Evolutionary conservation across 2,113 vertebrate species (phyloP), one percentile per base, ranked within the genome.

Genomic region (Cacatua alba): DNA sequence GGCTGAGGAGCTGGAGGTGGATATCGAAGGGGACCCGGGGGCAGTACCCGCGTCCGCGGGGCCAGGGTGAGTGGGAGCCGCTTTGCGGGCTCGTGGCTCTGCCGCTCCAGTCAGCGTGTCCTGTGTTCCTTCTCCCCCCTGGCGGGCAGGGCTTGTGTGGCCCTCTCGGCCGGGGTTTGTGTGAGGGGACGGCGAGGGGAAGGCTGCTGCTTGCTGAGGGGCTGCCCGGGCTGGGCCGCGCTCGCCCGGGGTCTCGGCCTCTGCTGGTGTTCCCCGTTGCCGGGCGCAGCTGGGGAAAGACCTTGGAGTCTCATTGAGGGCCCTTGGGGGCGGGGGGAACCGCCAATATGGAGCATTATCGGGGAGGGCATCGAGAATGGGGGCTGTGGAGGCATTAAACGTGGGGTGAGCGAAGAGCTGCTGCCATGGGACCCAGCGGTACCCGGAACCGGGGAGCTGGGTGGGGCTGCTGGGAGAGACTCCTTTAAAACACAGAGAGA

Each of bases 1-100:
- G 4, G 98, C 98, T 70, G 99, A 99, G 81, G 99, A 99, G 71
- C 75, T 97, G 7, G 99, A 99, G 91, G 98, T 99, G 94, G 99
- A 99, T 46, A 97, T 99, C 26, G 99, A 99, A 76, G 99, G 99
- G 63, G 99, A 99, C n/a, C 92, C 96, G 60, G 97, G 88, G 72
- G 88, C 75, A 7, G 96, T 29, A 17, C 51, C 97, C 53, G 98
- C 97, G 92, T 97, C 96, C 88, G 31, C 23, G 37, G 25, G 8
- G 3, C 14, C 44, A 7, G 97, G 97, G 98, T 98, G 90, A 98
- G 95, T 23, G 89, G 28, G 63, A 28, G 12, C 24, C 13, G 25
- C 11, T 0, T 16, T 9, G 44, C 5, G 28, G 44, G 12, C 23
- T 12, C 37, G 13, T 5, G 6, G 51, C 33, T 17, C 17, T 37